Conservation (phyloP, 1,140 invertebrate species). For the Macrobrachium rosenbergii region DNA sequence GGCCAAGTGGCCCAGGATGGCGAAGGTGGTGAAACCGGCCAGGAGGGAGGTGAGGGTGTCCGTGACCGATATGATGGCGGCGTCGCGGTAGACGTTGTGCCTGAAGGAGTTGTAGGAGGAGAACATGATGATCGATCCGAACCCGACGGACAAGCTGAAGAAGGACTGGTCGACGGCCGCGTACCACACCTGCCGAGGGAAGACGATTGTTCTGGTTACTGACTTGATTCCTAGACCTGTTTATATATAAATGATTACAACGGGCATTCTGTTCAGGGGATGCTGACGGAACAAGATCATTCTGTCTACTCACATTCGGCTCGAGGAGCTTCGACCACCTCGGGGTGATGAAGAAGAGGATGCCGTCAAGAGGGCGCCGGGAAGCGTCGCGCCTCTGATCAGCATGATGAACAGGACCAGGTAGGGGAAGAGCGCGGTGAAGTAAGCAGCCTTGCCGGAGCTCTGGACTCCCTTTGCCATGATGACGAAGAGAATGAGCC, state of each 20-base stretch:
- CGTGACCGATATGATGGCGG: conserved; percentile 72
- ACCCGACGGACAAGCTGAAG: conserved; percentile 85
- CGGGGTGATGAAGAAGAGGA: conserved; percentile 82
- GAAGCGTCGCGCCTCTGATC: conserved; percentile 81
- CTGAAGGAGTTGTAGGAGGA: conserved; percentile 87
- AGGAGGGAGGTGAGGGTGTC: conserved; percentile 81
- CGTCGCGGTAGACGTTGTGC: conserved; percentile 73
- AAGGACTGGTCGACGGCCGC: conserved; percentile 88
- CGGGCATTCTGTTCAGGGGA: too few species aligned
- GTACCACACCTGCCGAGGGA: conserved; percentile 79
- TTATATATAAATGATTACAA: too few species aligned
- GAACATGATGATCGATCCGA: conserved; percentile 84
- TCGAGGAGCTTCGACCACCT: conserved; percentile 79
- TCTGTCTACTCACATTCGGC: conserved; percentile 72
- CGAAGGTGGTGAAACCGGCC: conserved; percentile 82
- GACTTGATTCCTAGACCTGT: not conserved
- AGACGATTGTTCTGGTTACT: not conserved
- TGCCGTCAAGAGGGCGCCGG: conserved; percentile 81
- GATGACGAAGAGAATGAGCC: conserved; percentile 83
- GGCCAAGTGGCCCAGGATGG: conserved; percentile 76
- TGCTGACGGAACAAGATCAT: too few species aligned
- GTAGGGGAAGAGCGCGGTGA: conserved; percentile 89
- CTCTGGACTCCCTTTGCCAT: conserved; percentile 85
- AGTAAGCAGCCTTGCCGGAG: conserved; percentile 86
- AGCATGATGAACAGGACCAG: conserved; percentile 83